Evolutionary conservation across 2,888 invertebrate genomes (phyloP).

Genomic region (Philopedon plagiatum): DNA sequence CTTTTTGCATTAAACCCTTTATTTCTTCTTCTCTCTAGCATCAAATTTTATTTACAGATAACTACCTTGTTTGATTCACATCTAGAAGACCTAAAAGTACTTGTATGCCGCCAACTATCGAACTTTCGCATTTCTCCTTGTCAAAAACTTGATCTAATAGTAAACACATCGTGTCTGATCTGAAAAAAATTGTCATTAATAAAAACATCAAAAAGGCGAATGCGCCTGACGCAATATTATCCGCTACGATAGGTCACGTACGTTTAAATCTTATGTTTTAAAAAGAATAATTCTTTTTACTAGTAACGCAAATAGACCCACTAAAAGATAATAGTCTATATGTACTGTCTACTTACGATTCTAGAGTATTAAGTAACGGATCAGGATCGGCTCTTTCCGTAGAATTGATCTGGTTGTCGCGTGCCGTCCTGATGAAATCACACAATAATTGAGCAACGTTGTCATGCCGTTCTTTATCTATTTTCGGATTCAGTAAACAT

Average conservation of each 20-base stretch:
- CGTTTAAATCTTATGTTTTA: too few relatives aligned
- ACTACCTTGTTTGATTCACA: constrained; percentile 69
- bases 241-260: too few relatives aligned
- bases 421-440: constrained; percentile 83
- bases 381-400: constrained; percentile 77
- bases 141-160: constrained; percentile 84
- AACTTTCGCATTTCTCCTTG: constrained; percentile 77
- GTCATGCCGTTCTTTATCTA: constrained; percentile 83
- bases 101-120: constrained; percentile 84
- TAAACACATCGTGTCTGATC: constrained; percentile 75
- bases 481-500: constrained; percentile 75
- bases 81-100: constrained; percentile 83
- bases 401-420: constrained; percentile 73
- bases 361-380: constrained; percentile 81
- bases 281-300: too few relatives aligned
- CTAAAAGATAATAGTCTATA: not conserved
- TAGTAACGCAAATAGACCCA: too few relatives aligned
- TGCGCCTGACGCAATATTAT: too few relatives aligned
- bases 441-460: constrained; percentile 92
- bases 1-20: too few relatives aligned
- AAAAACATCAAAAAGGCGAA: too few relatives aligned
- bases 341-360: constrained; percentile 74
- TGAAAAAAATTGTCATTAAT: constrained; percentile 56
- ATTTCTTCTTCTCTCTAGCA: not conserved
- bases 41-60: not conserved